Evolutionary conservation across 2,888 invertebrate genomes (phyloP).

Genomic region (Drosophila conformis): DNA sequence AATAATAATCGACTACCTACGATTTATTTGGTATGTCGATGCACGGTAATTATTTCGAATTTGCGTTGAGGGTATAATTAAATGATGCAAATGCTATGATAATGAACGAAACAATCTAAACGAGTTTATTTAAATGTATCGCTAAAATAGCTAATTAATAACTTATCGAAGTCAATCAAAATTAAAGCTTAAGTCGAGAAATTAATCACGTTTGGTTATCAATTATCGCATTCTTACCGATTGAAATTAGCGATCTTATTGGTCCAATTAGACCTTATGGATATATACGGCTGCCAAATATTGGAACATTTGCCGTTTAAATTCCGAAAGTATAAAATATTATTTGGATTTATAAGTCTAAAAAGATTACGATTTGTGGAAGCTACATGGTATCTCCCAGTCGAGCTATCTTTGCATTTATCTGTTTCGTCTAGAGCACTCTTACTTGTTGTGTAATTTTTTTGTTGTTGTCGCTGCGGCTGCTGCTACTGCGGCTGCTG

Average conservation of each 20-base stretch:
- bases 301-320: neutral
- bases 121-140: neutral
- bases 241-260: neutral
- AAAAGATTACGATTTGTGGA: neutral
- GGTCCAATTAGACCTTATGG: too few relatives aligned
- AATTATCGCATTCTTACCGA: neutral
- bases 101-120: neutral
- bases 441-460: slow-evolving; percentile 15
- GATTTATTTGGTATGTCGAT: neutral
- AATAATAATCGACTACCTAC: slow-evolving; percentile 32
- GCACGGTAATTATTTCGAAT: neutral
- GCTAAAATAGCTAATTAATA: neutral
- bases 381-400: neutral
- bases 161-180: too few relatives aligned
- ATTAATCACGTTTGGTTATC: neutral
- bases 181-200: too few relatives aligned
- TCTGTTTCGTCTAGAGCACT: neutral
- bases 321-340: neutral
- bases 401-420: neutral
- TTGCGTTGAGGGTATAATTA: neutral
- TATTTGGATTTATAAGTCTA: neutral
- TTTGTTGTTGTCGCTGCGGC: slow-evolving; percentile 2
- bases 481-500: slow-evolving; percentile 16
- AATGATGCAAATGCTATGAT: neutral
- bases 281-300: neutral